Percentiles rank a stretch among this genome's conserved stretches.
Evolutionary conservation across 2,797 vertebrate genomes (phyloP).

Genomic region (Labeo calbasu): DNA sequence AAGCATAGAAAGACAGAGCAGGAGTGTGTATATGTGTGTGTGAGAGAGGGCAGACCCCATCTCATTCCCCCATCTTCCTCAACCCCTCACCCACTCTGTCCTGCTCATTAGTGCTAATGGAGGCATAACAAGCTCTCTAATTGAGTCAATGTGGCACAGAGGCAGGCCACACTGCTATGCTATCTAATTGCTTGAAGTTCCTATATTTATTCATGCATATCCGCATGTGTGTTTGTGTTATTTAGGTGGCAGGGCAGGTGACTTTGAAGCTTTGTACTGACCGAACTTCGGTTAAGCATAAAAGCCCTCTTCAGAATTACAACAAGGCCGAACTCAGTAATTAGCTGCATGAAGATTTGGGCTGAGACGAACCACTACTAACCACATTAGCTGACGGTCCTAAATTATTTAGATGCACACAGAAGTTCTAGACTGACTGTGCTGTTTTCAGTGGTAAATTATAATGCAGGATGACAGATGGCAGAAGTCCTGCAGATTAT

Average conservation of each 20-base stretch:
- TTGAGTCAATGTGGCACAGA: slow-evolving; percentile 65
- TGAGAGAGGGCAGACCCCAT: slow-evolving; percentile 54
- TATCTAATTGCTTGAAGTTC: slow-evolving; percentile 61
- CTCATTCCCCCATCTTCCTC: slow-evolving; percentile 48
- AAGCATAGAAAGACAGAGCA: slow-evolving; percentile 47
- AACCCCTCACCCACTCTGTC: slow-evolving; percentile 55
- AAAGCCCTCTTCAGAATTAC: slow-evolving; percentile 57
- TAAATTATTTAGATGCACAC: background rate
- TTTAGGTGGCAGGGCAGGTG: slow-evolving; percentile 56
- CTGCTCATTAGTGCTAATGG: slow-evolving; percentile 70
- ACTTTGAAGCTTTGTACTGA: slow-evolving; percentile 55
- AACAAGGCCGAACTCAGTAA: slow-evolving; percentile 54
- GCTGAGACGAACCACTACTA: slow-evolving; percentile 12
- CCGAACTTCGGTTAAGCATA: slow-evolving; percentile 54
- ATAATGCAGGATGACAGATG: background rate
- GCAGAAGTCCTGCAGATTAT: background rate
- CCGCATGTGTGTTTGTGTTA: slow-evolving; percentile 50
- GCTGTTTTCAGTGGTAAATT: background rate
- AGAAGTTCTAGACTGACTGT: background rate
- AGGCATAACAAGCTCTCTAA: slow-evolving; percentile 67
- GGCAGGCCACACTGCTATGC: slow-evolving; percentile 57
- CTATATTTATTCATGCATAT: slow-evolving; percentile 64
- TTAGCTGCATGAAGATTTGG: slow-evolving; percentile 45
- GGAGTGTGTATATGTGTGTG: slow-evolving; percentile 41
- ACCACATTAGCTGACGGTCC: background rate